Percentiles rank a stretch among this genome's conserved stretches.
These are phyloP conservation scores for Eupeodes latifasciatus DNA, from an alignment of 2,888 invertebrate species.

Conservation along the genomic window DNA sequence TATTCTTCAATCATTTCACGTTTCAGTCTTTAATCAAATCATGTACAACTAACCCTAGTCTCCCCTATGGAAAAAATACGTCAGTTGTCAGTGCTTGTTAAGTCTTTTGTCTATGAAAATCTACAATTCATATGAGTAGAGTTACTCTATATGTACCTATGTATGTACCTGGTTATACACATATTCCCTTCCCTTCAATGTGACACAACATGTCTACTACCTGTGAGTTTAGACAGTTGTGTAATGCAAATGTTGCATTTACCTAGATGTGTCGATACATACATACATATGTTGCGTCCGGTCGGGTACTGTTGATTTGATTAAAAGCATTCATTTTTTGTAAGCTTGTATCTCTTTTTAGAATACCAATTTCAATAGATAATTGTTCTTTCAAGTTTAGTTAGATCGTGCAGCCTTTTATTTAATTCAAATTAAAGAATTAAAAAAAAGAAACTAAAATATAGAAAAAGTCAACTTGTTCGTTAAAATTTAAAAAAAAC, in stretches of 20 bases:
- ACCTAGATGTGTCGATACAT: conserved; percentile 3
- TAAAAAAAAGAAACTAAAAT: neutral
- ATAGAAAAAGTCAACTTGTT: conserved; percentile 6
- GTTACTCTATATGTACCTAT: neutral
- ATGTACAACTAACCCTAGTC: neutral
- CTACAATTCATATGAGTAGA: conserved; percentile 14
- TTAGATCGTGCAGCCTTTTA: conserved; percentile 6
- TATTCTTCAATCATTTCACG: no score
- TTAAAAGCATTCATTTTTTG: conserved; percentile 55
- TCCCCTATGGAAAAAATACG: neutral
- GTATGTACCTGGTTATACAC: neutral
- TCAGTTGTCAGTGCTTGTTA: conserved; percentile 11
- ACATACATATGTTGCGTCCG: conserved; percentile 30
- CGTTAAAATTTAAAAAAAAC: neutral
- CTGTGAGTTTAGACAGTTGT: conserved; percentile 35
- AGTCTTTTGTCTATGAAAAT: conserved; percentile 37
- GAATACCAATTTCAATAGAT: conserved; percentile 26
- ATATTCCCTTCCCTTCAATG: neutral
- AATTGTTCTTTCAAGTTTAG: conserved; percentile 54
- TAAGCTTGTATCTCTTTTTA: neutral
- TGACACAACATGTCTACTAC: conserved; percentile 53
- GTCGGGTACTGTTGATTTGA: conserved; percentile 50
- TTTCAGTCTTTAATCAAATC: no score
- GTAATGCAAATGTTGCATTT: neutral
- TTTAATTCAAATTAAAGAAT: neutral